phyloP scores from a whole-genome alignment of 2,888 invertebrate species.

The Endomychus coccineus region DNA sequence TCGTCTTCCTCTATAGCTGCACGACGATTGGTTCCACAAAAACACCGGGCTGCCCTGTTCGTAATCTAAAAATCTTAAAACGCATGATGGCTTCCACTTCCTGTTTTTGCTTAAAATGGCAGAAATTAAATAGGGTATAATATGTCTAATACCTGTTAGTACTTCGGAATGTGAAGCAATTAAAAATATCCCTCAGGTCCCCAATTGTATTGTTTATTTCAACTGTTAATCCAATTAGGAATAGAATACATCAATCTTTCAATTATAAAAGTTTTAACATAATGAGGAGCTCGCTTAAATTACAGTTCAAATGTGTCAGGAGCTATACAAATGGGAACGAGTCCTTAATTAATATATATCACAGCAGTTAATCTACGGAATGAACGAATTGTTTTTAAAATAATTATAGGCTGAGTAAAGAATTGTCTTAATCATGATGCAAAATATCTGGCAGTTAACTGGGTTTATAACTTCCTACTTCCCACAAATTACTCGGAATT shows the following conservation, averaged over 20 bases:
- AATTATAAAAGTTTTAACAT: conserved; percentile 1
- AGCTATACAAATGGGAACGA: not conserved
- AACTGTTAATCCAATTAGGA: not conserved
- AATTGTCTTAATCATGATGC: too few species aligned
- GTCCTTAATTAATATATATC: not conserved
- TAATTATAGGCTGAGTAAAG: too few species aligned
- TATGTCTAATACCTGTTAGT: too few species aligned
- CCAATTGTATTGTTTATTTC: too few species aligned
- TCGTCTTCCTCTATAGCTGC: not conserved
- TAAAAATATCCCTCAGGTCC: too few species aligned
- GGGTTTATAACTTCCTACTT: too few species aligned
- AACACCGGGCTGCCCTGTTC: conserved; percentile 4
- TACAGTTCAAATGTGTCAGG: not conserved
- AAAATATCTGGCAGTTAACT: too few species aligned
- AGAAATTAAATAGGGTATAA: too few species aligned
- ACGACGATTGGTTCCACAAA: conserved; percentile 3
- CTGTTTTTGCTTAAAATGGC: conserved; percentile 1
- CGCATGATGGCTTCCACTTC: conserved; percentile 6
- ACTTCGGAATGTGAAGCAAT: too few species aligned
- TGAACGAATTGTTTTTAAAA: not conserved
- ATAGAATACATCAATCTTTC: not conserved
- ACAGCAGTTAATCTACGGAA: not conserved
- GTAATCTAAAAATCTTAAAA: conserved; percentile 5
- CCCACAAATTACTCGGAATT: too few species aligned
- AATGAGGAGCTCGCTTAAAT: conserved; percentile 1